A percentile compares a stretch with the other conserved stretches of the same genome.
Evolutionary conservation across 2,888 invertebrate species (phyloP).

Genomic region (Theretra japonica): DNA sequence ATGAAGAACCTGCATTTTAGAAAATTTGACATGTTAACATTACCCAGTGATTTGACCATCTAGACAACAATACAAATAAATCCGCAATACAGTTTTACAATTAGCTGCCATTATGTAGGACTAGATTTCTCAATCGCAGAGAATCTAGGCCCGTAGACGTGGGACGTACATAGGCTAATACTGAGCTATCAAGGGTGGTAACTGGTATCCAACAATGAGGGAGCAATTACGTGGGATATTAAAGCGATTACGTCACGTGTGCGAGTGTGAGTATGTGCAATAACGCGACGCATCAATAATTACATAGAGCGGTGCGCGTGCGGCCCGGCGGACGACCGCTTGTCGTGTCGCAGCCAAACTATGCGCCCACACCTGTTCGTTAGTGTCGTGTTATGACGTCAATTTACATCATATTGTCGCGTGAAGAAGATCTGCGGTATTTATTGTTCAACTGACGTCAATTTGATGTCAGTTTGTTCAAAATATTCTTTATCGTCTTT

Average conservation of each 20-base stretch:
- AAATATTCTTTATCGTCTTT: too few relatives aligned
- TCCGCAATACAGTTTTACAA: too few relatives aligned
- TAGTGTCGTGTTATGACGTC: not conserved
- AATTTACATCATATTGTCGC: not conserved
- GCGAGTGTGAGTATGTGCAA: conserved; percentile 33
- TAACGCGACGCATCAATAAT: conserved; percentile 38
- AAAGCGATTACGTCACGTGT: not conserved
- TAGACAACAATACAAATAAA: too few relatives aligned
- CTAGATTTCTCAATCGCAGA: too few relatives aligned
- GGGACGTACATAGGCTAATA: not conserved
- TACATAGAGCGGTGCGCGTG: conserved; percentile 24
- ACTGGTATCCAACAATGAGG: not conserved
- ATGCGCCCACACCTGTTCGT: not conserved
- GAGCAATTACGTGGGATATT: not conserved
- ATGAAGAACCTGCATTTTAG: too few relatives aligned
- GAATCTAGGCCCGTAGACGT: too few relatives aligned
- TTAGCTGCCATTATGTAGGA: too few relatives aligned
- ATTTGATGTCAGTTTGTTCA: too few relatives aligned
- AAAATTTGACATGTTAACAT: too few relatives aligned
- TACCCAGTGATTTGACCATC: too few relatives aligned
- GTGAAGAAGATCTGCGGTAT: too few relatives aligned
- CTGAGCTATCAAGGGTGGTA: not conserved
- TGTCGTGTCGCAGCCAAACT: conserved; percentile 24
- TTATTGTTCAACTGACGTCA: too few relatives aligned
- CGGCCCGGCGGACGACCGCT: conserved; percentile 25